phyloP scores from a whole-genome alignment of 2,113 vertebrate genomes.

The Odontesthes bonariensis region DNA sequence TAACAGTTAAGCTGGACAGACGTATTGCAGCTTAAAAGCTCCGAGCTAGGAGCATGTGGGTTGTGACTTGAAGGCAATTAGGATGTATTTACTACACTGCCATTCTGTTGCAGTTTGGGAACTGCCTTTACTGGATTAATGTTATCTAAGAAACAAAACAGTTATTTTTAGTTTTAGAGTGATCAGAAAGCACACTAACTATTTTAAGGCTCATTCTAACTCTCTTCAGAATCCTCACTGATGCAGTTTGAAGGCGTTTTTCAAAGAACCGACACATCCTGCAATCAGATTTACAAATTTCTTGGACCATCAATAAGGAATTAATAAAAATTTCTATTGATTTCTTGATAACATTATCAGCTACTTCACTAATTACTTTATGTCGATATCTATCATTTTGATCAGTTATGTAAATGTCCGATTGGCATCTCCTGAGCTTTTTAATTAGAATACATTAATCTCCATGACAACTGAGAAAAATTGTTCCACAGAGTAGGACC shows the following conservation, averaged over 20 bases:
- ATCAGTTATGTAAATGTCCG: background rate
- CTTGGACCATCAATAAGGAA: no score
- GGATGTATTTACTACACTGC: constrained; percentile 36
- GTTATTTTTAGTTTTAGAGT: background rate
- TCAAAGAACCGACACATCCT: background rate
- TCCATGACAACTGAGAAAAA: background rate
- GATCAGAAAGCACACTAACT: constrained; percentile 1
- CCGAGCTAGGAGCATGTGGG: constrained; percentile 31
- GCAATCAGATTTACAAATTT: no score
- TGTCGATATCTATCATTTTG: background rate
- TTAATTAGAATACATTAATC: background rate
- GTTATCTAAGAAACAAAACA: constrained; percentile 12
- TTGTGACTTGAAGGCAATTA: constrained; percentile 27
- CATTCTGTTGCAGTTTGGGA: constrained; percentile 40
- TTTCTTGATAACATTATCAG: no score
- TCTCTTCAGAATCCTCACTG: no score
- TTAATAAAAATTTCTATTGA: no score
- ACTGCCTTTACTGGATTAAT: constrained; percentile 48
- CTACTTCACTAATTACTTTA: no score
- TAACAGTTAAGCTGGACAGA: constrained; percentile 44
- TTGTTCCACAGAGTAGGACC: background rate
- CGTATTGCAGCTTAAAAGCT: constrained; percentile 58
- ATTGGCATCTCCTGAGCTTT: background rate
- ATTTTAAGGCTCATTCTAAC: background rate
- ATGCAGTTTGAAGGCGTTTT: background rate